A percentile compares a stretch with the other conserved stretches of the same genome.
Evolutionary conservation across 2,888 invertebrate genomes (phyloP).

Genomic region (Rotaria macrura): DNA sequence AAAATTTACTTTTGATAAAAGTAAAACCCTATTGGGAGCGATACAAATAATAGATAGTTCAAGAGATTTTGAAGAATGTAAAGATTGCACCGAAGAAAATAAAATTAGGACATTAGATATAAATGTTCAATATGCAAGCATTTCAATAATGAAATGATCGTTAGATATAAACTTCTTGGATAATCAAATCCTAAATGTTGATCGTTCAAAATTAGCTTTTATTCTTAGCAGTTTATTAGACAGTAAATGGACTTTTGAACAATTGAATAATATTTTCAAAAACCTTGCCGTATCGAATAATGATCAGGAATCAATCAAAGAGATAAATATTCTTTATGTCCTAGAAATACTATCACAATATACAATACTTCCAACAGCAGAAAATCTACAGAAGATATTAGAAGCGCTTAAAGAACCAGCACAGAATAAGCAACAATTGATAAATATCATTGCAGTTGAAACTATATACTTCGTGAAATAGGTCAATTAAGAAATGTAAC

Average conservation of each 20-base stretch:
- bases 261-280: not conserved
- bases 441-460: not conserved
- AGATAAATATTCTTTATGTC: not conserved
- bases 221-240: not conserved
- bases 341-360: not conserved
- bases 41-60: not conserved
- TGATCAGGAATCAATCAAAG: not conserved
- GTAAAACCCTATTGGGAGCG: not conserved
- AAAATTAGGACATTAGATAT: not conserved
- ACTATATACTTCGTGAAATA: not conserved
- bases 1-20: not conserved
- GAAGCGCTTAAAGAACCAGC: not conserved
- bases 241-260: not conserved
- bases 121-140: not conserved
- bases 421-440: not conserved
- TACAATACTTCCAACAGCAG: not conserved
- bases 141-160: not conserved
- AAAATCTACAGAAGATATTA: not conserved
- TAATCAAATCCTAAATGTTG: not conserved
- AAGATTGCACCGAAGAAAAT: not conserved
- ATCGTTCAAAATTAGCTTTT: not conserved
- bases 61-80: not conserved
- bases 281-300: no score
- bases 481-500: not conserved
- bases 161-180: not conserved